Conservation (phyloP, 2,113 vertebrate species). For the Cepphus grylle region DNA sequence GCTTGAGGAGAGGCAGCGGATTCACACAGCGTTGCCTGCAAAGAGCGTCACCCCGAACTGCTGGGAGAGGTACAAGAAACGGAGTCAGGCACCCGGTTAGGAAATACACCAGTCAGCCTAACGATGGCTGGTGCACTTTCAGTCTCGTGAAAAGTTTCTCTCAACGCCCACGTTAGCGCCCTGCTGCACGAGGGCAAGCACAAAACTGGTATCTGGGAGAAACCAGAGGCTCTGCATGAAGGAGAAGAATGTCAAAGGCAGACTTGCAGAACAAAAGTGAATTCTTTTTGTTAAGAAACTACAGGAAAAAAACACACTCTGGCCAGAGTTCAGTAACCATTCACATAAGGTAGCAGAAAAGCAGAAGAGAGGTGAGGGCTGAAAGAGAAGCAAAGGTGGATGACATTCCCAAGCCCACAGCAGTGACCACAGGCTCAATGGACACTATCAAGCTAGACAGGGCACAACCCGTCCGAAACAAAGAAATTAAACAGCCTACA, state of each 20-base stretch:
- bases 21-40: background rate
- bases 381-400: background rate
- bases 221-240: background rate
- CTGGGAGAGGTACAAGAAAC: background rate
- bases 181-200: fast-evolving
- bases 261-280: background rate
- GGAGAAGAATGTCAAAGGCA: background rate
- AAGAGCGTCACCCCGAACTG: background rate
- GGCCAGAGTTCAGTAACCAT: background rate
- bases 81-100: background rate
- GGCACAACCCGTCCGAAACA: background rate
- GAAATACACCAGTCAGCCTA: background rate
- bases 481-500: background rate
- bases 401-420: background rate
- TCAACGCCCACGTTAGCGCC: background rate
- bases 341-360: background rate
- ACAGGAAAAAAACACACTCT: background rate
- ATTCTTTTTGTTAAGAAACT: background rate
- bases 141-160: background rate
- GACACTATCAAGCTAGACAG: background rate
- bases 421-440: background rate
- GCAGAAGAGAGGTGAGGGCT: background rate
- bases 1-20: background rate
- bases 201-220: background rate
- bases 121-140: fast-evolving